A percentile compares a stretch with the other conserved stretches of the same genome.
These are phyloP conservation scores for Bombus waltoni DNA, from an alignment of 1,140 invertebrate species.

Conservation along the genomic window DNA sequence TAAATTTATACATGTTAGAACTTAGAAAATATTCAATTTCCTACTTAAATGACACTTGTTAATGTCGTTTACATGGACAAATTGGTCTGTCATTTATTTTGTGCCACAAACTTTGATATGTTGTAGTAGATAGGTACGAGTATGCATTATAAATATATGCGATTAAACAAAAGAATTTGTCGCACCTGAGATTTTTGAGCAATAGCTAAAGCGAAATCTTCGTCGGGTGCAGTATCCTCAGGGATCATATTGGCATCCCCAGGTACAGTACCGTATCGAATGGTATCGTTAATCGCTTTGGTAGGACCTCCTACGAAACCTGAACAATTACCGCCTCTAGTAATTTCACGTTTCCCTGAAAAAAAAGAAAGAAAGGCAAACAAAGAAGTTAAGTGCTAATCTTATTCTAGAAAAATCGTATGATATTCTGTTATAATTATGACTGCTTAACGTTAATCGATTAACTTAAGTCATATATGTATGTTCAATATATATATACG, in stretches of 20 bases:
- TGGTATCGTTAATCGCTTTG: conserved; percentile 51
- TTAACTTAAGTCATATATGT: not conserved
- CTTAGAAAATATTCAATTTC: too few species aligned
- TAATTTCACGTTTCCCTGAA: conserved; percentile 70
- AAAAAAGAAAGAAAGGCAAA: not conserved
- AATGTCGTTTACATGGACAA: too few species aligned
- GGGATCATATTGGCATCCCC: conserved; percentile 71
- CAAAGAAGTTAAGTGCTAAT: not conserved
- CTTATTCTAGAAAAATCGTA: not conserved
- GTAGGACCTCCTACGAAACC: conserved; percentile 51
- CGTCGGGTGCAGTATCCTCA: conserved; percentile 71
- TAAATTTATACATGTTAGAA: too few species aligned
- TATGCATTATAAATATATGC: not conserved
- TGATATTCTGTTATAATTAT: not conserved
- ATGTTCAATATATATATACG: too few species aligned
- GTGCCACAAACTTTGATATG: too few species aligned
- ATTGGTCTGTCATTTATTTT: too few species aligned
- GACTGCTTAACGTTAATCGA: not conserved
- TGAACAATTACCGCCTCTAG: conserved; percentile 60
- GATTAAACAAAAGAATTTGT: not conserved
- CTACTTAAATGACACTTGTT: too few species aligned
- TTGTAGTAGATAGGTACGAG: not conserved
- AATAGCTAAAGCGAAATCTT: conserved; percentile 71
- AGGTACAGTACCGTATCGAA: conserved; percentile 46
- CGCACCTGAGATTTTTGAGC: conserved; percentile 72